Percentiles rank a stretch among this genome's conserved stretches.
Conservation (phyloP, 2,113 vertebrate species). For the Diglossa brunneiventris region DNA sequence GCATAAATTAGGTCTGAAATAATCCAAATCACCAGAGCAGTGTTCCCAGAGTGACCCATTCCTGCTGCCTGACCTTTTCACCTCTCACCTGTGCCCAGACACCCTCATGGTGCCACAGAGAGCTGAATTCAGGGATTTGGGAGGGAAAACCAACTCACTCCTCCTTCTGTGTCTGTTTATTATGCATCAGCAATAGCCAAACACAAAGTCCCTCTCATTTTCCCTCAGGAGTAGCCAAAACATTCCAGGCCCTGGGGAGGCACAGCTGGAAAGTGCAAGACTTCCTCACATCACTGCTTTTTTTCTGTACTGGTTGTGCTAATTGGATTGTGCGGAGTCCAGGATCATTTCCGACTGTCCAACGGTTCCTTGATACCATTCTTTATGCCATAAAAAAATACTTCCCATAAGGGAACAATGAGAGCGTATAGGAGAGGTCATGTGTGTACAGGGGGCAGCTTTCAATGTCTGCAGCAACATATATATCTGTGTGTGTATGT, state of each 20-base stretch:
- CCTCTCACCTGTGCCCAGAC: not conserved
- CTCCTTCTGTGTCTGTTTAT: not conserved
- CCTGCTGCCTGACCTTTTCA: not conserved
- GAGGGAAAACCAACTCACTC: not conserved
- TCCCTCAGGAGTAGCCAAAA: not conserved
- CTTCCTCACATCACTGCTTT: fast-evolving
- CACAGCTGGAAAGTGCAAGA: not conserved
- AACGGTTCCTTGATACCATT: not conserved
- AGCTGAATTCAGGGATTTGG: not conserved
- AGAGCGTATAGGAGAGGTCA: not conserved
- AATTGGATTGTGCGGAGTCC: not conserved
- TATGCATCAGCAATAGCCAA: not conserved
- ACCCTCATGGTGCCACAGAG: not conserved
- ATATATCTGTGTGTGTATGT: not conserved
- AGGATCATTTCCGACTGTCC: not conserved
- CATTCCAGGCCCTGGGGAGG: not conserved
- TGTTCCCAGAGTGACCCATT: not conserved
- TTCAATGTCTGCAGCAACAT: not conserved
- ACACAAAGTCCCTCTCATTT: not conserved
- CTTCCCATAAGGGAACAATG: not conserved
- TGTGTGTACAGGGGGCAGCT: not conserved
- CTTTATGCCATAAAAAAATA: not conserved
- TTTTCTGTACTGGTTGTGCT: fast-evolving
- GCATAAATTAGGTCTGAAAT: constrained; percentile 31
- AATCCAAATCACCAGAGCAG: not conserved